These are phyloP conservation scores for Standfussiana lucernea DNA, from an alignment of 2,888 invertebrate genomes.

Conservation along the genomic window DNA sequence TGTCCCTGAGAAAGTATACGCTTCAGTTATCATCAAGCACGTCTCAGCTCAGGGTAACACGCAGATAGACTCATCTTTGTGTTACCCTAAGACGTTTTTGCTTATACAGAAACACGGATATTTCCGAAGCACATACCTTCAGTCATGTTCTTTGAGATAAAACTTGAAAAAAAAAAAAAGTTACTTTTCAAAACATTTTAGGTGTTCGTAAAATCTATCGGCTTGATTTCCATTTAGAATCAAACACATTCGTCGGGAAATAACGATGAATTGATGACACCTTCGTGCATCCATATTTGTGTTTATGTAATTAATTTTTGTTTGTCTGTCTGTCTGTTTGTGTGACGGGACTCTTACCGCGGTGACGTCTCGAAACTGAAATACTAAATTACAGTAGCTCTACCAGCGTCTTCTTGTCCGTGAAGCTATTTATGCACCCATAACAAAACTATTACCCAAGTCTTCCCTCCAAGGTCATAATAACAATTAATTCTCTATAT, in stretches of 20 bases:
- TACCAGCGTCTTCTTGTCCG: no score
- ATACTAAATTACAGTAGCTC: no score
- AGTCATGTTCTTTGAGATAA: neutral
- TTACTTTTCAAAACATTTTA: neutral
- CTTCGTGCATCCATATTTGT: neutral
- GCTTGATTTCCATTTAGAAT: neutral
- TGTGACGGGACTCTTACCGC: no score
- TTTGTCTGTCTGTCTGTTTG: no score
- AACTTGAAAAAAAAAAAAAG: neutral
- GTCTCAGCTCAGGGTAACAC: no score
- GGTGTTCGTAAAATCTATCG: neutral
- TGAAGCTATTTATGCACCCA: no score
- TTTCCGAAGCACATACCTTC: neutral
- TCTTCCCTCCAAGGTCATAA: neutral
- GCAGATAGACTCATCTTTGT: no score
- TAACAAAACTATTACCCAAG: neutral
- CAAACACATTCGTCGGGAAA: neutral
- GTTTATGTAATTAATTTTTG: no score
- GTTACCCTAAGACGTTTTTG: neutral
- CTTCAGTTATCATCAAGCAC: neutral
- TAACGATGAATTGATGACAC: neutral
- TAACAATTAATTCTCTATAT: constrained; percentile 1
- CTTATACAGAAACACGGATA: neutral
- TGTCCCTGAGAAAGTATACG: neutral
- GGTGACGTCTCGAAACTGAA: no score